A percentile compares a stretch with the other conserved stretches of the same genome.
phyloP scores from a whole-genome alignment of 2,797 vertebrate genomes.

The Oreochromis grahami region DNA sequence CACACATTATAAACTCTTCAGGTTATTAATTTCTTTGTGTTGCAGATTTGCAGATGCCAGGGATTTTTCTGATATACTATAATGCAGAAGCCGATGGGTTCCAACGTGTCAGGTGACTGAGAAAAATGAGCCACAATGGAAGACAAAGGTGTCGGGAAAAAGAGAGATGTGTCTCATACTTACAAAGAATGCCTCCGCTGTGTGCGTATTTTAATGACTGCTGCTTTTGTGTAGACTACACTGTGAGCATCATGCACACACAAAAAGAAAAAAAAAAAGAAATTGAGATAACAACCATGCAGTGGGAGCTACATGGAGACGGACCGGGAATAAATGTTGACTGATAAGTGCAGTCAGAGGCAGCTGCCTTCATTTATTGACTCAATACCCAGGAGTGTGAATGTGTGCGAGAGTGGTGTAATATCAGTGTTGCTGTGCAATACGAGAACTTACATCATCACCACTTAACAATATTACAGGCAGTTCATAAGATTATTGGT shows the following conservation, averaged over 20 bases:
- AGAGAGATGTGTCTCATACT: background rate
- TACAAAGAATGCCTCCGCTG: background rate
- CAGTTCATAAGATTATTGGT: conserved; percentile 20
- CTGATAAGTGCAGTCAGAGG: conserved; percentile 62
- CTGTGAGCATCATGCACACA: background rate
- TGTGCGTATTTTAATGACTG: background rate
- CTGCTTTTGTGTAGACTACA: background rate
- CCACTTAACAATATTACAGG: conserved; percentile 56
- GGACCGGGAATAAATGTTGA: conserved; percentile 47
- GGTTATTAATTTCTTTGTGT: conserved; percentile 18
- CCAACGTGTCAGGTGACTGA: conserved; percentile 4
- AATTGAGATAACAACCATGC: conserved; percentile 15
- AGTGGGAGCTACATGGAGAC: conserved; percentile 27
- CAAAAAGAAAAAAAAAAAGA: background rate
- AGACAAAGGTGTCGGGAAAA: background rate
- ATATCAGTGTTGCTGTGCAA: conserved; percentile 51
- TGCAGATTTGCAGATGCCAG: conserved; percentile 6
- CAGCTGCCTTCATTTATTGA: conserved; percentile 51
- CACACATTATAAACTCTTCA: conserved; percentile 3
- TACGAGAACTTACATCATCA: conserved; percentile 59
- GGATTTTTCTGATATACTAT: background rate
- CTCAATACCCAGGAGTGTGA: conserved; percentile 43
- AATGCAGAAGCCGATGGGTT: background rate
- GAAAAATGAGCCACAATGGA: background rate
- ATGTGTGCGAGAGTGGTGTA: conserved; percentile 27